These are phyloP conservation scores for Glareola pratincola DNA, from an alignment of 2,113 vertebrate genomes.

Conservation along the genomic window DNA sequence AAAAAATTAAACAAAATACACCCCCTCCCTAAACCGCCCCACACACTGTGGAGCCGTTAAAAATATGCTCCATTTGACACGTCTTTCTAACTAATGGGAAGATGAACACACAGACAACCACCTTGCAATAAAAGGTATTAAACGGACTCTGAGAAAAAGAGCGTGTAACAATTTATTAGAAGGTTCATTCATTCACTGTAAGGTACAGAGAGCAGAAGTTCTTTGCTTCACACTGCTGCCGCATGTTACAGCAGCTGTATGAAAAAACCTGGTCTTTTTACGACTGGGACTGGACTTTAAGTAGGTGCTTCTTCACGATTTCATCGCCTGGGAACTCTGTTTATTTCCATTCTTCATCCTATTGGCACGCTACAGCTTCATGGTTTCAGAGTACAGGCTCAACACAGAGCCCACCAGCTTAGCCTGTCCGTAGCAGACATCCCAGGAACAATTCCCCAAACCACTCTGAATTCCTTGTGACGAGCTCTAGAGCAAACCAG, in stretches of 20 bases:
- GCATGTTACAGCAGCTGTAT: neutral
- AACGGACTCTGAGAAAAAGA: neutral
- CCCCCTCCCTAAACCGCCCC: rapidly evolving
- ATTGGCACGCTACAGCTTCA: neutral
- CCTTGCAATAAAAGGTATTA: neutral
- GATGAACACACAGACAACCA: neutral
- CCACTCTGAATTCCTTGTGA: neutral
- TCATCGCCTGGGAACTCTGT: neutral
- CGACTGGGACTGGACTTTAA: neutral
- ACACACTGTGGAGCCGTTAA: neutral
- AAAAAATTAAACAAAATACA: neutral
- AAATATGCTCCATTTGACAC: neutral
- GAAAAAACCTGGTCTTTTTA: neutral
- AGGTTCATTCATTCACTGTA: neutral
- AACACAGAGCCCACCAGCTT: neutral
- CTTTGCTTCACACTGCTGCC: neutral
- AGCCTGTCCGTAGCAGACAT: neutral
- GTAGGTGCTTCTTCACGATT: neutral
- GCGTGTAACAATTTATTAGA: neutral
- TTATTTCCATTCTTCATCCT: neutral
- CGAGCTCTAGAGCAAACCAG: neutral
- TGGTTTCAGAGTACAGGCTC: neutral
- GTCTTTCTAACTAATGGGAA: neutral
- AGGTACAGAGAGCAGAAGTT: neutral
- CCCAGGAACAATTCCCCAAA: neutral